Percentiles rank a stretch among this genome's conserved stretches.
Evolutionary conservation across 2,113 vertebrate genomes (phyloP).

Genomic region (Peromyscus leucopus): DNA sequence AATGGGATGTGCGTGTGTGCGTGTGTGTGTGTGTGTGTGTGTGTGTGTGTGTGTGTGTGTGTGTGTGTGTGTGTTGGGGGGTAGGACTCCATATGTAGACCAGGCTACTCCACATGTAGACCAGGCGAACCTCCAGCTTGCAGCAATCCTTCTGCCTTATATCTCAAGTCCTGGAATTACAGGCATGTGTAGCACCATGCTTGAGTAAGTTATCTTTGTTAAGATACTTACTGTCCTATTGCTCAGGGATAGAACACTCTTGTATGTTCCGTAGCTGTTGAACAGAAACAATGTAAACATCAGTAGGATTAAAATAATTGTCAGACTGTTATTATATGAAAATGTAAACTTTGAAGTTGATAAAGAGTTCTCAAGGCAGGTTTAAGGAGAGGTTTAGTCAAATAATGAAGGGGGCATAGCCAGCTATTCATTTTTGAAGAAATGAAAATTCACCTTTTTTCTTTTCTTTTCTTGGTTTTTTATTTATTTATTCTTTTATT

Average conservation of each 20-base stretch:
- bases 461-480: too few species aligned
- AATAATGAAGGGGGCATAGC: not conserved
- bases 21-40: not conserved
- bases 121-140: too few species aligned
- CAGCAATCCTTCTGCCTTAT: not conserved
- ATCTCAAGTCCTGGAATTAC: not conserved
- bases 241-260: not conserved
- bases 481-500: too few species aligned
- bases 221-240: not conserved
- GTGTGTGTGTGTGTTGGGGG: too few species aligned
- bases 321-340: conserved; percentile 32
- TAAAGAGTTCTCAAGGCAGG: not conserved
- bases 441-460: not conserved
- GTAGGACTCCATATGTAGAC: not conserved
- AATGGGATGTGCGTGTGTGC: not conserved
- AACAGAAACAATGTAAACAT: conserved; percentile 19
- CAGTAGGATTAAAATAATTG: not conserved
- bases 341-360: not conserved
- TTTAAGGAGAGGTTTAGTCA: not conserved
- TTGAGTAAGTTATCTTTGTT: not conserved
- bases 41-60: not conserved
- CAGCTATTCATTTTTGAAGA: not conserved
- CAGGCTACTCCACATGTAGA: not conserved
- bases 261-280: not conserved
- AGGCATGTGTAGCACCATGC: too few species aligned